A percentile compares a stretch with the other conserved stretches of the same genome.
These are phyloP conservation scores for Drosophila atroscutellata DNA, from an alignment of 2,888 invertebrate genomes.

Conservation along the genomic window DNA sequence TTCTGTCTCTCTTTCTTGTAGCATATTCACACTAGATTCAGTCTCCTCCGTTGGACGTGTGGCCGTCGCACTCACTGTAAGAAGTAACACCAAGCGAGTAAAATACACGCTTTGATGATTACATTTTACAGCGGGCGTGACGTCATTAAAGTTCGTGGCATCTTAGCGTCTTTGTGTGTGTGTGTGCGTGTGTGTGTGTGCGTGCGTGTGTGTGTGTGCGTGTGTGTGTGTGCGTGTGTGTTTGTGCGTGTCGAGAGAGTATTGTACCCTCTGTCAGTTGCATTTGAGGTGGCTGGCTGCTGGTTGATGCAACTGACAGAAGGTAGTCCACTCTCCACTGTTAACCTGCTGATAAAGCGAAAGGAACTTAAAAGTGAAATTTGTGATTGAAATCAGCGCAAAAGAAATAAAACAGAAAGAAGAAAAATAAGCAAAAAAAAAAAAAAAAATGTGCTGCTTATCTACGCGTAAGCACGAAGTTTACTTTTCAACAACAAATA, in stretches of 20 bases:
- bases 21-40: background rate
- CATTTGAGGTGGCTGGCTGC: slow-evolving; percentile 2
- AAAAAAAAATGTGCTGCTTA: slow-evolving; percentile 25
- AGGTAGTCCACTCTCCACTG: slow-evolving; percentile 6
- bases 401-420: slow-evolving; percentile 1
- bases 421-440: slow-evolving; percentile 6
- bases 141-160: slow-evolving; percentile 30
- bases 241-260: background rate
- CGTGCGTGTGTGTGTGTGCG: background rate
- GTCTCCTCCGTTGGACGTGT: slow-evolving; percentile 9
- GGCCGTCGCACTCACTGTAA: slow-evolving; percentile 93
- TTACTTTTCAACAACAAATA: slow-evolving; percentile 21
- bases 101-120: slow-evolving; percentile 91
- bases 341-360: background rate
- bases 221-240: too few species aligned
- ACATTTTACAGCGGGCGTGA: slow-evolving; percentile 94
- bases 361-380: slow-evolving; percentile 40
- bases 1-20: too few species aligned
- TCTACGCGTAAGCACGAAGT: slow-evolving; percentile 60
- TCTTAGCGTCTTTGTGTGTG: slow-evolving; percentile 19
- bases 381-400: slow-evolving; percentile 57
- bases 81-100: slow-evolving; percentile 97
- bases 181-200: background rate
- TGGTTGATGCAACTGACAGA: slow-evolving; percentile 6
- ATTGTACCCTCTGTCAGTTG: slow-evolving; percentile 39